Evolutionary conservation across 2,888 invertebrate genomes (phyloP), one percentile per base, ranked within the genome.

Genomic region (Plemyria rubiginata): DNA sequence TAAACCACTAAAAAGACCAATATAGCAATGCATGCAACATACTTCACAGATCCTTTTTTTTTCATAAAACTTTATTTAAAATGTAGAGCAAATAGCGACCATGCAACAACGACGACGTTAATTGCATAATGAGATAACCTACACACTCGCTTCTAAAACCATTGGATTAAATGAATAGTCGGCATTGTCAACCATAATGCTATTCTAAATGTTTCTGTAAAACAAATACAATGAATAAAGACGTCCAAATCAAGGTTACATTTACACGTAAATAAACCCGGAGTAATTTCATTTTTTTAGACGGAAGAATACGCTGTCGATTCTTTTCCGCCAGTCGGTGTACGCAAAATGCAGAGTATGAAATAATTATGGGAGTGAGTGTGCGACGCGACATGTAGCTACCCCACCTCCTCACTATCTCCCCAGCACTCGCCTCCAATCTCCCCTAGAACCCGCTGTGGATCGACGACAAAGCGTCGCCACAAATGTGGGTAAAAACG

Each of bases 301-400:
- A 82, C 83, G 83, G 83, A 85, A 86, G 88, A 87, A 87, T 84
- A 84, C 76, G 72, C 77, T 75, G 77, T 78, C 85, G 83, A 89
- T 89, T 87, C 87, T 87, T 88, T 85, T 82, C 73, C 71, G 80
- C 78, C 83, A 80, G 77, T 82, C 73, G 58, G 61, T 49, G 77
- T 80, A 84, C 77, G 82, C 80, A 79, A 84, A 84, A 87, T 82
- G 84, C 84, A 83, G 85, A 86, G 87, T 86, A 90, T 88, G 88
- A 89, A 91, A 91, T 90, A 91, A 91, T 91, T 90, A 91, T 86
- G 83, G 81, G 80, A 80, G 80, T 74, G 81, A 80, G 81, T 80
- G 85, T 80, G 78, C 82, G 53, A 57, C 45, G 78, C 82, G 81
- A 84, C 84, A 82, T 79, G 78, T 80, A 70, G 70, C 69, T 67